phyloP scores from a whole-genome alignment of 2,113 vertebrate species.

The Melanostigma gelatinosum region DNA sequence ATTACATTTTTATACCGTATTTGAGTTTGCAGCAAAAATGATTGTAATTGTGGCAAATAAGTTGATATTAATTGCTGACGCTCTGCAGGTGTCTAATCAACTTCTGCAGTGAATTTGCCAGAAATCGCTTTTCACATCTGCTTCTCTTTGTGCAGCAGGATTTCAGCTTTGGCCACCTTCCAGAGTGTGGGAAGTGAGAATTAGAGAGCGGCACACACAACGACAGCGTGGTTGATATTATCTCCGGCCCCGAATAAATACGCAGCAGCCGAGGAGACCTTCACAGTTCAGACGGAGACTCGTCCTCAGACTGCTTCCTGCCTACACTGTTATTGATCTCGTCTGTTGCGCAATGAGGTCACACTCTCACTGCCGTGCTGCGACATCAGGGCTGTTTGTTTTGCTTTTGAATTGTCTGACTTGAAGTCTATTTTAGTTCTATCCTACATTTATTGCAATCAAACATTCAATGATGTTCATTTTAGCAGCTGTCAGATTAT shows the following conservation, averaged over 20 bases:
- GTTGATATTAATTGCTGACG: constrained; percentile 31
- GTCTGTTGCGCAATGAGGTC: constrained; percentile 30
- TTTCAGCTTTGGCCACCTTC: constrained; percentile 32
- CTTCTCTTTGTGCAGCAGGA: constrained; percentile 6
- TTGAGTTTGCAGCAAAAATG: not conserved
- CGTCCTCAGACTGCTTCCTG: constrained; percentile 35
- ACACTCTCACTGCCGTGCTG: not conserved
- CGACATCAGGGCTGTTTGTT: not conserved
- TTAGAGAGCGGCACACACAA: constrained; percentile 46
- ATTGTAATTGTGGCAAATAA: constrained; percentile 14
- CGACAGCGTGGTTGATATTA: constrained; percentile 41
- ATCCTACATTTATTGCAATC: too few species aligned
- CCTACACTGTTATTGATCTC: constrained; percentile 51
- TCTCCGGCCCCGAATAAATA: constrained; percentile 53
- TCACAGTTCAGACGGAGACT: constrained; percentile 37
- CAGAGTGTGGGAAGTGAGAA: constrained; percentile 49
- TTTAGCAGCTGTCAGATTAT: too few species aligned
- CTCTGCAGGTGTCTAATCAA: constrained; percentile 24
- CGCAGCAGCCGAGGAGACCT: constrained; percentile 39
- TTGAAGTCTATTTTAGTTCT: not conserved
- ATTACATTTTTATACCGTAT: not conserved
- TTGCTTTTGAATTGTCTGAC: not conserved
- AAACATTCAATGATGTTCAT: too few species aligned
- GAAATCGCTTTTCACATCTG: constrained; percentile 22
- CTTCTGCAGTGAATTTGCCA: constrained; percentile 21